phyloP scores from a whole-genome alignment of 92 coral and sea anemone species.

The Montipora capitata region DNA sequence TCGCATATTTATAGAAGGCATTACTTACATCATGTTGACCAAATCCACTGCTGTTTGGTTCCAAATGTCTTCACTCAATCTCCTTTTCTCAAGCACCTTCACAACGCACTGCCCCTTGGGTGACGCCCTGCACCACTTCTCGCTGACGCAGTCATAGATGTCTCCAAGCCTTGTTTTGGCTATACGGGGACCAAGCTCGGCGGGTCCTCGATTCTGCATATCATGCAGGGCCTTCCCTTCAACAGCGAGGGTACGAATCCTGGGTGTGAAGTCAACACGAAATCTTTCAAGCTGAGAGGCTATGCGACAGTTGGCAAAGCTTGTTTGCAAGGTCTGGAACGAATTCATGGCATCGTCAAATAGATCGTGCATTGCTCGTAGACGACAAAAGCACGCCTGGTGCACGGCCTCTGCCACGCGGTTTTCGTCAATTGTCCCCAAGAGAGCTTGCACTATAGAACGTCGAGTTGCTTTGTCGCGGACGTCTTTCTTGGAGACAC shows the following conservation, averaged over 20 bases:
- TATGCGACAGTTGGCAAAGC: slow-evolving; percentile 6
- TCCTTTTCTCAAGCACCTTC: slow-evolving; percentile 46
- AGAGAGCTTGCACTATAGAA: slow-evolving; percentile 9
- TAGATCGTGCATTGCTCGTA: slow-evolving; percentile 3
- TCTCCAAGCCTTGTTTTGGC: slow-evolving; percentile 43
- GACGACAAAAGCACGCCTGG: slow-evolving; percentile 18
- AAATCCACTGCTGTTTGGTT: slow-evolving; percentile 72
- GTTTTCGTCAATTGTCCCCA: slow-evolving; percentile 21
- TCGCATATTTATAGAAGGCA: not conserved
- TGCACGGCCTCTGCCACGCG: slow-evolving; percentile 26
- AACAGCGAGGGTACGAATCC: slow-evolving; percentile 67
- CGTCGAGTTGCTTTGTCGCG: not conserved
- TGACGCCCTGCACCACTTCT: slow-evolving; percentile 39
- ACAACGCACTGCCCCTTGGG: slow-evolving; percentile 56
- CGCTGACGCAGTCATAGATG: slow-evolving; percentile 59
- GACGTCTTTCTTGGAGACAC: not conserved
- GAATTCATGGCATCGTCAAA: not conserved
- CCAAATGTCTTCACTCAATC: slow-evolving; percentile 59
- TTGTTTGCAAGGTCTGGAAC: not conserved
- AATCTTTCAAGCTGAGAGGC: slow-evolving; percentile 18
- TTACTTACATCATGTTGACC: slow-evolving; percentile 68
- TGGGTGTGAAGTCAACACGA: slow-evolving; percentile 61
- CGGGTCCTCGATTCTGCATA: slow-evolving; percentile 61
- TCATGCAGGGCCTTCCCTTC: slow-evolving; percentile 66
- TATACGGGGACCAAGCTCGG: slow-evolving; percentile 37